phyloP scores from a whole-genome alignment of 2,113 vertebrate genomes.

The Chloropsis hardwickii region DNA sequence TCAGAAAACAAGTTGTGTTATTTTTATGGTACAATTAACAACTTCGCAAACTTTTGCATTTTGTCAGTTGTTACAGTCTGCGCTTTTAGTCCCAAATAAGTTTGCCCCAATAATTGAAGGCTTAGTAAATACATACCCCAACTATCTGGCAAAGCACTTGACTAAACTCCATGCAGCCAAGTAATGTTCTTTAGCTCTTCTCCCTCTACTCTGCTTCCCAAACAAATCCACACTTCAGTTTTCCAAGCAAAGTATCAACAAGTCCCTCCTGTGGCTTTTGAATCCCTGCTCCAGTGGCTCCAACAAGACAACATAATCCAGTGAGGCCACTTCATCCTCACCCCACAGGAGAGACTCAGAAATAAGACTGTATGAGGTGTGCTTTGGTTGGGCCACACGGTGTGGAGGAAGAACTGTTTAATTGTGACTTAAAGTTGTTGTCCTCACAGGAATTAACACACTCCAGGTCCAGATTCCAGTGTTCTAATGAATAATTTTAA shows the following conservation, averaged over 20 bases:
- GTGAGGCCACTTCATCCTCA: neutral
- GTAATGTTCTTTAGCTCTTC: neutral
- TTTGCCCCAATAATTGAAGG: neutral
- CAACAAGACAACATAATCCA: neutral
- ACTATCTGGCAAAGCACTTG: neutral
- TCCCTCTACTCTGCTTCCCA: neutral
- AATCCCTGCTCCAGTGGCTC: neutral
- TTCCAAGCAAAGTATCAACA: neutral
- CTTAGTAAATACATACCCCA: neutral
- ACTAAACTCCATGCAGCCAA: neutral
- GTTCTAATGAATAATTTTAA: neutral
- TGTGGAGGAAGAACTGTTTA: neutral
- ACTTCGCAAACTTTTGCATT: neutral
- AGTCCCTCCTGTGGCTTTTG: too few species aligned
- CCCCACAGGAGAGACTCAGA: neutral
- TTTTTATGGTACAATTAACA: neutral
- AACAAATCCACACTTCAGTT: neutral
- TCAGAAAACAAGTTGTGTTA: neutral
- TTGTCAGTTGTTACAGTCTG: neutral
- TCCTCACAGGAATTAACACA: neutral
- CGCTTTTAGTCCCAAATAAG: neutral
- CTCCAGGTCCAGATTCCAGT: neutral
- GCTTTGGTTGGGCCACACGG: neutral
- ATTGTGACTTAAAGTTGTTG: neutral
- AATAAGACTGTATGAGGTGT: neutral